Evolutionary conservation across 2,113 vertebrate genomes (phyloP), one percentile per base, ranked within the genome.

Genomic region (Marcusenius ussheri): DNA sequence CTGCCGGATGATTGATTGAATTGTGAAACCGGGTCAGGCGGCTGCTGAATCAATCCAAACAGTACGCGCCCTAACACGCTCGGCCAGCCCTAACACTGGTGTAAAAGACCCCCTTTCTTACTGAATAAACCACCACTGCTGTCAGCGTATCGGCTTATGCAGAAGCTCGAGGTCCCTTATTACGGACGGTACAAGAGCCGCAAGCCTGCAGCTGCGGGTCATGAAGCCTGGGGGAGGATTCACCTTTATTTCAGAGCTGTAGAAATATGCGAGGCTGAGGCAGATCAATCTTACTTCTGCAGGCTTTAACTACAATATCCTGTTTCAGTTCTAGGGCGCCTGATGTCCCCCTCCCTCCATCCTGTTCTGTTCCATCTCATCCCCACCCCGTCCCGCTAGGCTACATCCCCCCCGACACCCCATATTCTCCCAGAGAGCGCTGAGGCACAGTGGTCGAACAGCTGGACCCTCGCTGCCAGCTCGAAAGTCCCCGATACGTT

Each of bases 231-330:
- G 45, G 70, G 90, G 47, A 46, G 92, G 83, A 92, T 93, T 92
- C 90, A 88, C 90, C 46, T 91, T 90, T 84, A 89, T 94, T 94
- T 94, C 91, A 95, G 92, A 94, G 90, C 90, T 42, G 92, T 89
- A 91, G 93, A 95, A 94, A 94, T 95, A 95, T 93, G 91, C 88
- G 80, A 90, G 91, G 89, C 92, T 89, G 58, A 91, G 91, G 91
- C 91, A 91, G 91, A 93, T 90, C 56, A 93, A 95, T 95, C 92
- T 80, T 93, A 95, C 95, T 95, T 90, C 89, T 93, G 88, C 90
- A 93, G 92, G 91, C 90, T 92, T 93, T 94, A 91, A 89, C 91
- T 94, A 93, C 90, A n/a, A 91, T 50, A 92, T 93, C 93, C 93
- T 94, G 94, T 95, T 94, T 93, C 91, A 90, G 89, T 93, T 90